These are phyloP conservation scores for Emydocephalus ijimae DNA, from an alignment of 2,113 vertebrate species.

Conservation along the genomic window DNA sequence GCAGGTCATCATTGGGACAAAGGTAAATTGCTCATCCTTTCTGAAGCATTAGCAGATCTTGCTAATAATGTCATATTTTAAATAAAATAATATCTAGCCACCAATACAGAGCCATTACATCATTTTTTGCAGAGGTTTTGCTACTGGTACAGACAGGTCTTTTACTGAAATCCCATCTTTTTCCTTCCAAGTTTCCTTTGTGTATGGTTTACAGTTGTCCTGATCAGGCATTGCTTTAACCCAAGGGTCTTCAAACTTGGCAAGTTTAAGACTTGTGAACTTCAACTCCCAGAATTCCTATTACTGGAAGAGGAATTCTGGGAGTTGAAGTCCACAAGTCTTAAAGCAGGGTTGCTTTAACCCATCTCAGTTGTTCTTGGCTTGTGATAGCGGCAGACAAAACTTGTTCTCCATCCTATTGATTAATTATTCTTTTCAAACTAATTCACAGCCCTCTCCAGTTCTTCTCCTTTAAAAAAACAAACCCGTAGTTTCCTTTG, in stretches of 20 bases:
- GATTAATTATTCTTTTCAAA: not conserved
- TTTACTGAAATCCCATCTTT: not conserved
- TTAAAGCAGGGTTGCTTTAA: no score
- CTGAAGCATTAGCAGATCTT: not conserved
- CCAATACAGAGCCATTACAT: not conserved
- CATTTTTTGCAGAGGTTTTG: not conserved
- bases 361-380: not conserved
- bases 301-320: no score
- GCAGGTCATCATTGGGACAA: constrained; percentile 90
- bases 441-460: not conserved
- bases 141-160: not conserved
- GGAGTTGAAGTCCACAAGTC: no score
- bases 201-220: not conserved
- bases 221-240: not conserved
- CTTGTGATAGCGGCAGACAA: not conserved
- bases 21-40: constrained; percentile 69
- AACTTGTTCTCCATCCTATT: not conserved
- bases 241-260: not conserved
- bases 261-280: no score
- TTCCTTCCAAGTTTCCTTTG: not conserved
- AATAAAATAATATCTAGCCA: not conserved
- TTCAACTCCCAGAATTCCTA: no score
- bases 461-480: not conserved
- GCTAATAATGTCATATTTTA: not conserved
- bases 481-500: not conserved